Conservation (phyloP, 2,797 vertebrate genomes). For the Rhinoraja longicauda region DNA sequence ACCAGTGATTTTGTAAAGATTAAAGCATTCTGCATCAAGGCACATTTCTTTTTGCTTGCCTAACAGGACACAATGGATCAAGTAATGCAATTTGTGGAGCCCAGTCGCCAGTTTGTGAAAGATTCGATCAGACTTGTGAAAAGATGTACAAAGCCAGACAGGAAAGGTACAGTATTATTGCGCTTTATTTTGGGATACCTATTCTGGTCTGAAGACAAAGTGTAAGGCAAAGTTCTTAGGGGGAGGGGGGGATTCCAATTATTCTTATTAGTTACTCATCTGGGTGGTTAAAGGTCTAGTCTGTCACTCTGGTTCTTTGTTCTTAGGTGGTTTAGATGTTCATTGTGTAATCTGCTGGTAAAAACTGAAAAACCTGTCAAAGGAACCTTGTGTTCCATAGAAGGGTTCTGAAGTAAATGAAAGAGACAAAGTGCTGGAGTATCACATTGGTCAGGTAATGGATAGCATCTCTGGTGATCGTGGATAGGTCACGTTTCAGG, state of each 20-base stretch:
- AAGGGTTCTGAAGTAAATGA: too few species aligned
- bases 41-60: not conserved
- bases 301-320: not conserved
- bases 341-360: not conserved
- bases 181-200: not conserved
- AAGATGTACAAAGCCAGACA: slow-evolving; percentile 93
- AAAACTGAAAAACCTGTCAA: not conserved
- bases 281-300: not conserved
- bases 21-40: not conserved
- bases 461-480: too few species aligned
- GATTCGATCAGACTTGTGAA: slow-evolving; percentile 96
- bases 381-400: not conserved
- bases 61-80: slow-evolving; percentile 73
- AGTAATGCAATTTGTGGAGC: slow-evolving; percentile 96
- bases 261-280: not conserved
- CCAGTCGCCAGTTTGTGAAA: slow-evolving; percentile 93
- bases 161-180: slow-evolving; percentile 72
- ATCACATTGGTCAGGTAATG: too few species aligned
- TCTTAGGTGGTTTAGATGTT: not conserved
- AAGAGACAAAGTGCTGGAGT: too few species aligned
- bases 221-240: not conserved
- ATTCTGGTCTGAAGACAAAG: not conserved
- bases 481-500: too few species aligned
- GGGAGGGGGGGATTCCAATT: not conserved
- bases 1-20: not conserved